A percentile compares a stretch with the other conserved stretches of the same genome.
Evolutionary conservation across 2,888 invertebrate genomes (phyloP).

Genomic region (Leucophenga maculata): DNA sequence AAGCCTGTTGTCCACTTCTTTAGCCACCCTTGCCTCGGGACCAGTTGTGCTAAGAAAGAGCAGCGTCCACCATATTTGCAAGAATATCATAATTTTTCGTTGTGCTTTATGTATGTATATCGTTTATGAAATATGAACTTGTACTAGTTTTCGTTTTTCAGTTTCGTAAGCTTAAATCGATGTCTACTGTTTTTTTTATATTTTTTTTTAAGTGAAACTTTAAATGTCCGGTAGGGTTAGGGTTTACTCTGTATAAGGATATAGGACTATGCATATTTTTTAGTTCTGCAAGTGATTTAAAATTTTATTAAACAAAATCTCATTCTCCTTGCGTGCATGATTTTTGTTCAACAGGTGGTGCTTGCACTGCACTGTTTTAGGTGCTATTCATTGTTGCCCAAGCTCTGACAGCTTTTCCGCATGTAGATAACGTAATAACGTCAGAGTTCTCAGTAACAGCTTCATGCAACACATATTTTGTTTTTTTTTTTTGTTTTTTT

Average conservation of each 20-base stretch:
- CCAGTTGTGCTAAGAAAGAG: slow-evolving; percentile 39
- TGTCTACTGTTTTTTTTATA: too few relatives aligned
- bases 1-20: slow-evolving; percentile 38
- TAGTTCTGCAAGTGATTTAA: too few relatives aligned
- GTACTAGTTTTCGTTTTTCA: too few relatives aligned
- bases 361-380: slow-evolving; percentile 45
- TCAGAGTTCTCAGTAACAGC: background rate
- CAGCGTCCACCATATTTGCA: slow-evolving; percentile 56
- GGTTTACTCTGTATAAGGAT: too few relatives aligned
- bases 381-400: slow-evolving; percentile 37
- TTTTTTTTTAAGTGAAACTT: too few relatives aligned
- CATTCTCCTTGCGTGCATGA: background rate
- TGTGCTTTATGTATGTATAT: background rate
- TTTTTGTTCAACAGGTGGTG: slow-evolving; percentile 28
- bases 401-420: slow-evolving; percentile 54
- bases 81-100: slow-evolving; percentile 42
- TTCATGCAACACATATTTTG: slow-evolving; percentile 10
- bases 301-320: too few relatives aligned
- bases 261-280: too few relatives aligned
- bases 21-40: background rate
- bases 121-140: background rate
- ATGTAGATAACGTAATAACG: slow-evolving; percentile 42
- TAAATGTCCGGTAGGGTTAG: too few relatives aligned
- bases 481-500: too few relatives aligned
- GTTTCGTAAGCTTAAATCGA: background rate